Evolutionary conservation across 2,888 invertebrate species (phyloP).

Genomic region (Schizaphis graminum): DNA sequence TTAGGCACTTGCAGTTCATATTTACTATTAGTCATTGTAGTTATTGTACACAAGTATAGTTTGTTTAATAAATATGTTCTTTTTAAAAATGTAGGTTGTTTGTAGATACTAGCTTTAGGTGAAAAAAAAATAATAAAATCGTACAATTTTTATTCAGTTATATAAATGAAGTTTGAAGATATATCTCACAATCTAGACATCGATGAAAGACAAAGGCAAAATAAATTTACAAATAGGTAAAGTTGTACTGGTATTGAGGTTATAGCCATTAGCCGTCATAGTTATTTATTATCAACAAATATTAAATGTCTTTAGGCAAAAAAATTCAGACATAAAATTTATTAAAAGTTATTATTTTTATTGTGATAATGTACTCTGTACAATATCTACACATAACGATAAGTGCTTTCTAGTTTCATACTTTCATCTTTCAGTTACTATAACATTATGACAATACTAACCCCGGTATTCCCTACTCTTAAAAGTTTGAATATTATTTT

Average conservation of each 20-base stretch:
- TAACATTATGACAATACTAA: neutral
- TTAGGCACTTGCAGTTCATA: neutral
- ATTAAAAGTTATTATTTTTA: neutral
- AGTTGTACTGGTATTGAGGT: neutral
- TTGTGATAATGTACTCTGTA: neutral
- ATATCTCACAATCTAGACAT: neutral
- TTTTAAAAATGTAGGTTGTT: neutral
- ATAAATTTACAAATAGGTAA: neutral
- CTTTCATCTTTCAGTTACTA: neutral
- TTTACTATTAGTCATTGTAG: neutral
- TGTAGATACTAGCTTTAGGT: neutral
- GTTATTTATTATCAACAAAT: neutral
- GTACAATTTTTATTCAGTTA: neutral
- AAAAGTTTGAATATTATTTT: neutral
- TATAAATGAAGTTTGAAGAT: neutral
- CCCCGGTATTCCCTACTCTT: neutral
- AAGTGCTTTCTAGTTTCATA: neutral
- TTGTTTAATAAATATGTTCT: constrained; percentile 2
- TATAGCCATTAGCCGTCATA: neutral
- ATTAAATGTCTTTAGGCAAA: neutral
- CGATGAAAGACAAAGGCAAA: neutral
- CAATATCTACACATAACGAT: neutral
- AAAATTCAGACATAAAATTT: neutral
- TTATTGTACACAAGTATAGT: neutral
- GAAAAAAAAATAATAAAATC: neutral